Evolutionary conservation across 2,797 vertebrate species (phyloP).

Genomic region (Tenualosa ilisha): DNA sequence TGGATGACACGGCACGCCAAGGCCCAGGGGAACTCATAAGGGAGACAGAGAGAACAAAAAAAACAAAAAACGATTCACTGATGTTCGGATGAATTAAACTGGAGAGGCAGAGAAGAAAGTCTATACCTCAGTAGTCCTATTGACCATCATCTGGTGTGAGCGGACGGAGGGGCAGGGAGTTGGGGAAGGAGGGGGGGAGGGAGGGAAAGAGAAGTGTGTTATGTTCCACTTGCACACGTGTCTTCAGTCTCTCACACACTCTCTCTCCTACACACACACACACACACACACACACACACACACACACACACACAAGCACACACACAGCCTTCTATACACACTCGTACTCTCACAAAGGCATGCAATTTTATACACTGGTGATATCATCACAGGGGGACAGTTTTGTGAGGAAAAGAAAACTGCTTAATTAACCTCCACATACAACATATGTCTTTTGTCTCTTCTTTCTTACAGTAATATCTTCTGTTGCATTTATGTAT

Average conservation of each 20-base stretch:
- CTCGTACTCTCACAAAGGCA: neutral
- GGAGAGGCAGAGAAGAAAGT: slow-evolving; percentile 58
- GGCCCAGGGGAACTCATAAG: neutral
- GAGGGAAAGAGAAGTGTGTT: slow-evolving; percentile 83
- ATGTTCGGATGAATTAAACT: slow-evolving; percentile 41
- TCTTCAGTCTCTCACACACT: slow-evolving; percentile 30
- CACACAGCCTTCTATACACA: neutral
- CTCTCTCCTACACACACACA: neutral
- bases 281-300: neutral
- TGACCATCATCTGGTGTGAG: slow-evolving; percentile 99
- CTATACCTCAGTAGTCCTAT: slow-evolving; percentile 99
- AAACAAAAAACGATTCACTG: slow-evolving; percentile 36
- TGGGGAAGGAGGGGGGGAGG: slow-evolving; percentile 57
- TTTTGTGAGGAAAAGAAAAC: slow-evolving; percentile 7
- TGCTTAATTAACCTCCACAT: neutral
- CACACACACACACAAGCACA: slow-evolving; percentile 5
- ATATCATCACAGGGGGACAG: slow-evolving; percentile 3
- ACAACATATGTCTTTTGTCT: neutral
- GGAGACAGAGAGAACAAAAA: slow-evolving; percentile 19
- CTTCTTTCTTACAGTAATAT: neutral
- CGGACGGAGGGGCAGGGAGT: neutral
- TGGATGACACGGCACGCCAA: slow-evolving; percentile 21
- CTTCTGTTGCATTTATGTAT: neutral
- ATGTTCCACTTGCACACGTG: slow-evolving; percentile 38
- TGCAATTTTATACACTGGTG: slow-evolving; percentile 2